These are phyloP conservation scores for Thunnus albacares DNA, from an alignment of 2,797 vertebrate genomes.

Conservation along the genomic window DNA sequence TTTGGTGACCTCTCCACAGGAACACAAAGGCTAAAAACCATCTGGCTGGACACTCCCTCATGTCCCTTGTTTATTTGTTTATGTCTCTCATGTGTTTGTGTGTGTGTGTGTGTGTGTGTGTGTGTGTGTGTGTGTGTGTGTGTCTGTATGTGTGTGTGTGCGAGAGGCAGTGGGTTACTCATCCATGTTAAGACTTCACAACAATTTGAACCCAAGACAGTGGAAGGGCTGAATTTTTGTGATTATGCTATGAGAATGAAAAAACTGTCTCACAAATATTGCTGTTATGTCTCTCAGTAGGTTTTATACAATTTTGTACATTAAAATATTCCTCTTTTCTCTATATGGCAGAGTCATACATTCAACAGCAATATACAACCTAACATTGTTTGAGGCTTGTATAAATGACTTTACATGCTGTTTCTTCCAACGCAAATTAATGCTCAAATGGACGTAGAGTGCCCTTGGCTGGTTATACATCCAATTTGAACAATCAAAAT, in stretches of 20 bases:
- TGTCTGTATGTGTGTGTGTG: too few species aligned
- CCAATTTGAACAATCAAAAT: conserved; percentile 83
- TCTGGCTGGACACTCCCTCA: conserved; percentile 73
- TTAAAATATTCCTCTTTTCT: conserved; percentile 20
- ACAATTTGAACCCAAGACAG: conserved; percentile 31
- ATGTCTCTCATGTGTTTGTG: conserved; percentile 36
- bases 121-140: conserved; percentile 11
- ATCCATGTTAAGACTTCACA: conserved; percentile 40
- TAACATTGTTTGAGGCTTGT: conserved; percentile 32
- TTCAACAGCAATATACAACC: conserved; percentile 25
- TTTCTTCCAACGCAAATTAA: conserved; percentile 71
- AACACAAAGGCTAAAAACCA: conserved; percentile 78
- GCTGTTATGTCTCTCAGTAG: conserved; percentile 3
- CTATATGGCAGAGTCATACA: background rate
- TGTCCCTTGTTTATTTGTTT: conserved; percentile 78
- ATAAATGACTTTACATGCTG: conserved; percentile 56
- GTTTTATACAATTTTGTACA: conserved; percentile 15
- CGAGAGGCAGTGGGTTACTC: conserved; percentile 44
- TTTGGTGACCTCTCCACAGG: conserved; percentile 74
- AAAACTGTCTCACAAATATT: conserved; percentile 15
- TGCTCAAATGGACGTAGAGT: conserved; percentile 64
- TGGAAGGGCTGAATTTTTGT: conserved; percentile 6
- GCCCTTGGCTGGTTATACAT: conserved; percentile 80
- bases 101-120: too few species aligned
- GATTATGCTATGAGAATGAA: conserved; percentile 29